Percentiles rank a stretch among this genome's conserved stretches.
Evolutionary conservation across 2,113 vertebrate genomes (phyloP).

Genomic region (Peucedramus taeniatus): DNA sequence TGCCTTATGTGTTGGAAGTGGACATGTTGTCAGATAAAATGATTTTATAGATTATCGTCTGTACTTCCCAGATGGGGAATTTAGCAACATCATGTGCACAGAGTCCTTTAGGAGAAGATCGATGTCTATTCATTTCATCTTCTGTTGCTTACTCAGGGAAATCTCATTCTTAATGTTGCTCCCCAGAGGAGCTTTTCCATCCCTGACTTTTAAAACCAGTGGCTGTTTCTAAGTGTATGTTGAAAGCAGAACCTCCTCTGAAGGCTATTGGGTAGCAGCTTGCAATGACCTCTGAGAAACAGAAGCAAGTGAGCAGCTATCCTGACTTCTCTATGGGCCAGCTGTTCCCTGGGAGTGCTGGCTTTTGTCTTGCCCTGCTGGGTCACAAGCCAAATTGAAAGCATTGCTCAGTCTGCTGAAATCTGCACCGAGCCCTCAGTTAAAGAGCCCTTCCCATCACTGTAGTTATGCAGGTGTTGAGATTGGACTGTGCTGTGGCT

Average conservation of each 20-base stretch:
- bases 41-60: slow-evolving; percentile 63
- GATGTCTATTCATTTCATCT: slow-evolving; percentile 45
- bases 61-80: slow-evolving; percentile 20
- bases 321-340: neutral
- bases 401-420: neutral
- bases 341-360: neutral
- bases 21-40: slow-evolving; percentile 63
- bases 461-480: neutral
- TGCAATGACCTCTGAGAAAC: neutral
- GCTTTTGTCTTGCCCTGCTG: neutral
- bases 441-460: neutral
- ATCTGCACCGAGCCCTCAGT: neutral
- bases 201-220: neutral
- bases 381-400: neutral
- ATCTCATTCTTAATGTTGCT: neutral
- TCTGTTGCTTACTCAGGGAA: slow-evolving; percentile 46
- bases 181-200: neutral
- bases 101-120: slow-evolving; percentile 49
- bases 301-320: neutral
- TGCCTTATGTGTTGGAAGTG: slow-evolving; percentile 32
- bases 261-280: neutral
- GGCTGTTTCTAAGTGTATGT: neutral
- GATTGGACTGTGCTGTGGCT: neutral
- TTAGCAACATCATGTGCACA: slow-evolving; percentile 46
- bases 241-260: neutral